Conservation (phyloP, 2,113 vertebrate genomes). For the Hydropotes inermis region DNA sequence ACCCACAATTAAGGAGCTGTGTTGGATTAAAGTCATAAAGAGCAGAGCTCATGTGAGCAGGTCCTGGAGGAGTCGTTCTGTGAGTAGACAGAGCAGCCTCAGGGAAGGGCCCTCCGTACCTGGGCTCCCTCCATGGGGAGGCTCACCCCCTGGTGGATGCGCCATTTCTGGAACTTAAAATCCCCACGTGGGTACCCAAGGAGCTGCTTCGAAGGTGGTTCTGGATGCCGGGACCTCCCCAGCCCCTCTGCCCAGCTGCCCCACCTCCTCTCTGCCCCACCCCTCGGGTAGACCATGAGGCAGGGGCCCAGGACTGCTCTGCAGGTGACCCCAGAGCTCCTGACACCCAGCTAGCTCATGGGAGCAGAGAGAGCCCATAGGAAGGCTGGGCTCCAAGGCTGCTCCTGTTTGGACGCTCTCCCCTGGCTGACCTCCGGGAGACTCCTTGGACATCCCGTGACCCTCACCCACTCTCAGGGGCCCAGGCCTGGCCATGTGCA, state of each 20-base stretch:
- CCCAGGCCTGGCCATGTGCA: too few relatives aligned
- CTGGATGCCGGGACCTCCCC: not conserved
- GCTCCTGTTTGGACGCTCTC: not conserved
- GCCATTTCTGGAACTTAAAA: not conserved
- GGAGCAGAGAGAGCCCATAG: not conserved
- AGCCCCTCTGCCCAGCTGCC: not conserved
- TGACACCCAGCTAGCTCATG: not conserved
- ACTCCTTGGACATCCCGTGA: not conserved
- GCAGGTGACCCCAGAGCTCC: not conserved
- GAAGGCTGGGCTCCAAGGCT: not conserved
- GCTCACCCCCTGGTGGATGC: not conserved
- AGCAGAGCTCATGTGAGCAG: not conserved
- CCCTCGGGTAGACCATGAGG: not conserved
- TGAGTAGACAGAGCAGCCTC: not conserved
- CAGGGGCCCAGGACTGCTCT: not conserved
- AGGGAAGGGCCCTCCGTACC: rapidly evolving
- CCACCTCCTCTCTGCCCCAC: not conserved
- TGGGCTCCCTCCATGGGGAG: not conserved
- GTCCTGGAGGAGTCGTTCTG: rapidly evolving
- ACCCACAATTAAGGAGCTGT: not conserved
- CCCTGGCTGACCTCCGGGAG: not conserved
- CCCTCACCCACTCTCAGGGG: too few relatives aligned
- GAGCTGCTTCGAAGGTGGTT: not conserved
- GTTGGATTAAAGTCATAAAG: not conserved
- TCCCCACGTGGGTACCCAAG: not conserved